phyloP scores from a whole-genome alignment of 2,888 invertebrate genomes.

The Caenorhabditis drosophilae region DNA sequence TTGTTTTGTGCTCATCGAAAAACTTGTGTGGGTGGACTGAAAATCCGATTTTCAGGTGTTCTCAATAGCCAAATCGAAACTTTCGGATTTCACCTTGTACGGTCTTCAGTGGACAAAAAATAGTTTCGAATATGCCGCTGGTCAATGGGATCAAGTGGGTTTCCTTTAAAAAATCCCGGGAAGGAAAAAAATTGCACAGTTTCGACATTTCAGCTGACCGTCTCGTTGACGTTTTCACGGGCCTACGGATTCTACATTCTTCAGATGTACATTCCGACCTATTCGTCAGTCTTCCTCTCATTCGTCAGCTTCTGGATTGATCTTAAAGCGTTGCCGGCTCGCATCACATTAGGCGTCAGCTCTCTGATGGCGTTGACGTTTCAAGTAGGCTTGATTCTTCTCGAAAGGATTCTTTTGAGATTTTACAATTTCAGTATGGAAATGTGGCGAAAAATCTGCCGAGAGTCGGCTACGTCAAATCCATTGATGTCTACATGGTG shows the following conservation, averaged over 20 bases:
- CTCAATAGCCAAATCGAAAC: slow-evolving; percentile 62
- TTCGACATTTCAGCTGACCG: slow-evolving; percentile 62
- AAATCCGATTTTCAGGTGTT: slow-evolving; percentile 46
- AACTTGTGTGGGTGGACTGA: too few species aligned
- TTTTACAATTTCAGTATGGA: slow-evolving; percentile 56
- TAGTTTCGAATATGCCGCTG: slow-evolving; percentile 64
- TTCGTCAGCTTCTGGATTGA: slow-evolving; percentile 67
- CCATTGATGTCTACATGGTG: slow-evolving; percentile 65
- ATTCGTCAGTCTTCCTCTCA: slow-evolving; percentile 59
- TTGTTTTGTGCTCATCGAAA: too few species aligned
- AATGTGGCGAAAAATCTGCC: slow-evolving; percentile 65
- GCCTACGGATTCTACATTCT: slow-evolving; percentile 66
- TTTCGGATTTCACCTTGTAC: slow-evolving; percentile 62
- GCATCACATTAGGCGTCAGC: slow-evolving; percentile 63
- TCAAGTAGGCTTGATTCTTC: slow-evolving; percentile 32
- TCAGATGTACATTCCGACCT: slow-evolving; percentile 66
- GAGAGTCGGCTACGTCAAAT: slow-evolving; percentile 66
- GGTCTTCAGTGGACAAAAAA: slow-evolving; percentile 64
- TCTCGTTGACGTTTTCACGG: slow-evolving; percentile 63
- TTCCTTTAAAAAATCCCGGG: too few species aligned
- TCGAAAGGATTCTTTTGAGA: background rate
- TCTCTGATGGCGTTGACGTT: slow-evolving; percentile 63
- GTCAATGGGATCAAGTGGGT: slow-evolving; percentile 65
- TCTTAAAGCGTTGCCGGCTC: slow-evolving; percentile 61
- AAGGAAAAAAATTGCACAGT: slow-evolving; percentile 4